Base-by-base conservation (phyloP, 2,797 vertebrate species). In the Artibeus jamaicensis region DNA sequence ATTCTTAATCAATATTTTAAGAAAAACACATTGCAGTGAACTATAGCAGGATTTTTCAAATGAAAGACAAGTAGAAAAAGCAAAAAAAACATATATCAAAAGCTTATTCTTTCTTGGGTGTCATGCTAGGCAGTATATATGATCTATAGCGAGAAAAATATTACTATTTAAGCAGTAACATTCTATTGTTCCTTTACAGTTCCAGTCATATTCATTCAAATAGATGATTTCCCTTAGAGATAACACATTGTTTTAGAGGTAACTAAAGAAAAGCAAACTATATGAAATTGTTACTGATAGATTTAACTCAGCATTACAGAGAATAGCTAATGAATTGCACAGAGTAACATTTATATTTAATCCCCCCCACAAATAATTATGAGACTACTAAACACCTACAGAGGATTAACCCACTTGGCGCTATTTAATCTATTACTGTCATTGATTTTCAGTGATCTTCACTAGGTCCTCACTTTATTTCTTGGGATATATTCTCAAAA, bases 11-110 rank as follows among this genome's bases (percentile, higher is more conserved):
- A 81, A 18, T 65, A 4, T 85, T 77, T 86, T 71, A 48, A 85
- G 78, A 39, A 96, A 91, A 81, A 79, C 32, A 57, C 24, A 42
- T 65, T 7, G 78, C 3, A 67, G 15, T 91, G 55, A 53, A 70
- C 6, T 87, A 86, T 9, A 92, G 65, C 53, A 90, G 68, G 57
- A 71, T 57, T 77, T 19, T 95, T 77, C 77, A n/a, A 86, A 77
- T 71, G 24, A 89, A 96, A 78, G 16, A 2, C 11, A 85, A 71
- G 16, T 77, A 67, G 67, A 91, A 96, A 96, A 78, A 70, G 2
- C 12, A 86, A n/a, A 6, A 81, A 6, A 81, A 65, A 44, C 3
- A 50, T 59, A 9, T 50, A 44, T 78, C 29, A 11, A 37, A 50
- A 10, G 48, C 3, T 12, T 74, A 73, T 50, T 77, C 39, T 90